These are phyloP conservation scores for Agrochola lychnidis DNA, from an alignment of 2,888 invertebrate genomes.

Conservation along the genomic window DNA sequence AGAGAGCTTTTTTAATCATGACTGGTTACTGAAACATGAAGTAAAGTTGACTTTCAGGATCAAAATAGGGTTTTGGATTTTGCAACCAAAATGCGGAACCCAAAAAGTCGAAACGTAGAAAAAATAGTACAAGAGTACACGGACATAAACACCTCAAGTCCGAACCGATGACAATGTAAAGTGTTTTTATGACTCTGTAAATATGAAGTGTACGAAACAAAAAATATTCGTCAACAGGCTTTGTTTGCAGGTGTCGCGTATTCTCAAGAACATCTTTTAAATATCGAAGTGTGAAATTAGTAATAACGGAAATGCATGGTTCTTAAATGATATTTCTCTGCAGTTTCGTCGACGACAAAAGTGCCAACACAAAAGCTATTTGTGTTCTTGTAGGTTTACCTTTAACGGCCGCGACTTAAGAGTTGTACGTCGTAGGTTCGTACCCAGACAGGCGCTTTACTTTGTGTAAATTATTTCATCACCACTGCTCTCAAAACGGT, in stretches of 20 bases:
- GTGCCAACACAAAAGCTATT: conserved; percentile 29
- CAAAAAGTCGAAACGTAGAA: conserved; percentile 65
- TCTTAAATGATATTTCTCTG: conserved; percentile 31
- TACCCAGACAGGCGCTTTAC: too few species aligned
- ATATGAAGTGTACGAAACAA: conserved; percentile 74
- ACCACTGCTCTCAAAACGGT: too few species aligned
- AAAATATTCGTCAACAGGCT: conserved; percentile 77
- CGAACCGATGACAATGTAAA: conserved; percentile 79
- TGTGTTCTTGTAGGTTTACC: conserved; percentile 31
- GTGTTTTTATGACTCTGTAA: conserved; percentile 82
- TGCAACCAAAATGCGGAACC: conserved; percentile 38
- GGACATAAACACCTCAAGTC: conserved; percentile 77
- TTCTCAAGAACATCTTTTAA: conserved; percentile 73
- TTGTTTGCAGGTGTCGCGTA: conserved; percentile 81
- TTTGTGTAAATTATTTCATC: too few species aligned
- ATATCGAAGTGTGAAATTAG: conserved; percentile 80
- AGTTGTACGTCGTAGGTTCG: too few species aligned
- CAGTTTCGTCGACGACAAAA: conserved; percentile 39
- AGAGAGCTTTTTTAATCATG: not conserved
- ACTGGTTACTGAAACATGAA: not conserved
- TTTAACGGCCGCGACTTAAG: too few species aligned
- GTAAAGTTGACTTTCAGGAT: not conserved
- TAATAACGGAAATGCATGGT: conserved; percentile 70
- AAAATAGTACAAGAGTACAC: conserved; percentile 66
- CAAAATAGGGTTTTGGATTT: not conserved